Base-by-base conservation (phyloP, 2,113 vertebrate genomes). In the Corythoichthys haematopterus region DNA sequence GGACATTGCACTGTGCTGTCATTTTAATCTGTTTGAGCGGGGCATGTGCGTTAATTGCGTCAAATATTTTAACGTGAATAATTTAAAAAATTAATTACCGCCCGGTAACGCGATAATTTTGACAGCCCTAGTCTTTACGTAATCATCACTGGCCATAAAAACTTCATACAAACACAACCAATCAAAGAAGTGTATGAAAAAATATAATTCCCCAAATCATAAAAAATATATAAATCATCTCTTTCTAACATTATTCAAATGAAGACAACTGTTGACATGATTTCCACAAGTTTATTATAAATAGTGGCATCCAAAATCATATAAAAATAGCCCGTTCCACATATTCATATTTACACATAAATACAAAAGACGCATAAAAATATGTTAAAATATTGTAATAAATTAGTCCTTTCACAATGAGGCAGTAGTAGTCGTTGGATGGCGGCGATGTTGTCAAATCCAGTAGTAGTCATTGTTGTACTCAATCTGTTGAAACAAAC, bases 311-410 rank as follows among this genome's bases (percentile, higher is more conserved):
- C 2, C 40, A 84, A 77, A 80, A 76, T 86, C 75, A 85, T 91
- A 84, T 82, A 91, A 89, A 89, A 86, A 88, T 87, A 89, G 62
- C 74, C 14, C 85, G 77, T 87, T 78, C 81, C 72, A 77, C 70
- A 78, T 85, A 83, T 84, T 50, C 73, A 56, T 88, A 88, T 90
- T 84, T 88, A 86, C 81, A 89, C n/a, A 88, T 89, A 90, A 88
- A 86, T 89, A 89, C 70, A 43, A 43, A 60, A n/a, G 9, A 43
- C 7, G 11, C 28, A 10, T 33, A n/a, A 55, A 55, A 10, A 33
- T 33, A 11, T 28, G 8, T 28, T 1, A 55, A 55, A 55, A 55
- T 11, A 28, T 50, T 76, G 8, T 67, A 87, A 89, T 89, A 90
- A 89, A 85, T 90, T 74, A 79, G 47, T 71, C 66, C 66, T 67